phyloP scores from a whole-genome alignment of 64 coral and sea anemone genomes.

The Cladopsammia gracilis region DNA sequence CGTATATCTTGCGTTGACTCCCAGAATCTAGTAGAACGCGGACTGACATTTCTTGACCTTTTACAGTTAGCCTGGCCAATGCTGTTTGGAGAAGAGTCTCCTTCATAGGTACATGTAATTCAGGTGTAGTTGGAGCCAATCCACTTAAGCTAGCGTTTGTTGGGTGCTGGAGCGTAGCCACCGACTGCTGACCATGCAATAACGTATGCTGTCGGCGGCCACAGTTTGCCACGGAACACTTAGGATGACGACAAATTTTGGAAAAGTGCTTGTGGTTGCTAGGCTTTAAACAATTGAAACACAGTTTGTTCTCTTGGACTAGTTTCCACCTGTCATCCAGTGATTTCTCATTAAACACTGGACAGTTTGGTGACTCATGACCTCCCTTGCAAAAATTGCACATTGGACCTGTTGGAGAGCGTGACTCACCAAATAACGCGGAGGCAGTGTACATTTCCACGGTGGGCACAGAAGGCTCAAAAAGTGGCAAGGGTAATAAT shows the following conservation, averaged over 20 bases:
- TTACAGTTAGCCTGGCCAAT: constrained; percentile 4
- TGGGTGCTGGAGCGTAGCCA: background rate
- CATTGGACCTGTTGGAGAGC: too few relatives aligned
- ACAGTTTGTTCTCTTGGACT: constrained; percentile 28
- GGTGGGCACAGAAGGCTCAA: too few relatives aligned
- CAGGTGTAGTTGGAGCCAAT: background rate
- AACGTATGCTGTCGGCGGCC: background rate
- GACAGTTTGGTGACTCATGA: too few relatives aligned
- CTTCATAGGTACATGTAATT: background rate
- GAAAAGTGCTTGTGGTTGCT: constrained; percentile 20
- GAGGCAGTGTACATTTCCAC: constrained; percentile 2
- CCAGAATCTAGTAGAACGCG: constrained; percentile 53
- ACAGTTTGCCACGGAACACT: background rate
- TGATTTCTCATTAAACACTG: background rate
- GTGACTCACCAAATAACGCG: background rate
- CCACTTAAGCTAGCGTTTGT: constrained; percentile 23
- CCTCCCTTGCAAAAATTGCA: too few relatives aligned
- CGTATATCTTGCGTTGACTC: constrained; percentile 47
- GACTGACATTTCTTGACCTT: constrained; percentile 40
- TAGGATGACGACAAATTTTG: background rate
- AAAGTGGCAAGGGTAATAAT: too few relatives aligned
- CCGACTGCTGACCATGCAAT: background rate
- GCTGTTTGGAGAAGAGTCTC: constrained; percentile 37
- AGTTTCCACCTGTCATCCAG: constrained; percentile 8
- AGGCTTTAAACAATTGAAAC: constrained; percentile 9